Evolutionary conservation across 2,888 invertebrate species (phyloP).

Genomic region (Cosmia pyralina): DNA sequence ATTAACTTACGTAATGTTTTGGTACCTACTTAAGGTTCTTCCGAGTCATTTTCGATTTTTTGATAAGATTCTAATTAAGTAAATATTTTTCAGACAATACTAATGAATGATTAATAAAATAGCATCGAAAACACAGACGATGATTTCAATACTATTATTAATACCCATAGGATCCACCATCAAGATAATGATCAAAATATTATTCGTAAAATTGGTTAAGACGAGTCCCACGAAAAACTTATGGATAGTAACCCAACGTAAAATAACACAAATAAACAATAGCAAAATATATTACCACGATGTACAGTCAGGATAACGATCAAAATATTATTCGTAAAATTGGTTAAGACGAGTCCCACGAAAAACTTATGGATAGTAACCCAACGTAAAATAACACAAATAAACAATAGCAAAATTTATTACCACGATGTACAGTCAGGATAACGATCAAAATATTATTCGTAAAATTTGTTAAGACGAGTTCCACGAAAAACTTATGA

Average conservation of each 20-base stretch:
- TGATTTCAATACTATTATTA: background rate
- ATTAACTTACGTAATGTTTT: background rate
- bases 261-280: slow-evolving; percentile 47
- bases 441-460: background rate
- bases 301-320: background rate
- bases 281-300: slow-evolving; percentile 67
- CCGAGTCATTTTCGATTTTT: background rate
- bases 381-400: slow-evolving; percentile 13
- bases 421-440: slow-evolving; percentile 38
- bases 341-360: background rate
- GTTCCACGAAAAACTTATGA: background rate
- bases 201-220: background rate
- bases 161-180: too few relatives aligned
- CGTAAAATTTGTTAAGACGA: background rate
- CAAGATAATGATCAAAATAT: background rate
- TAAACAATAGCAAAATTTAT: slow-evolving; percentile 65
- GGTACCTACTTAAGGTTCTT: background rate
- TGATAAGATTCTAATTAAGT: too few relatives aligned
- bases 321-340: background rate
- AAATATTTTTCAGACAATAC: background rate
- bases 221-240: background rate
- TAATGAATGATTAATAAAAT: background rate
- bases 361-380: background rate
- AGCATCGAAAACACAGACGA: background rate
- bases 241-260: background rate